These are phyloP conservation scores for Lagodon rhomboides DNA, from an alignment of 2,797 vertebrate species.

Conservation along the genomic window DNA sequence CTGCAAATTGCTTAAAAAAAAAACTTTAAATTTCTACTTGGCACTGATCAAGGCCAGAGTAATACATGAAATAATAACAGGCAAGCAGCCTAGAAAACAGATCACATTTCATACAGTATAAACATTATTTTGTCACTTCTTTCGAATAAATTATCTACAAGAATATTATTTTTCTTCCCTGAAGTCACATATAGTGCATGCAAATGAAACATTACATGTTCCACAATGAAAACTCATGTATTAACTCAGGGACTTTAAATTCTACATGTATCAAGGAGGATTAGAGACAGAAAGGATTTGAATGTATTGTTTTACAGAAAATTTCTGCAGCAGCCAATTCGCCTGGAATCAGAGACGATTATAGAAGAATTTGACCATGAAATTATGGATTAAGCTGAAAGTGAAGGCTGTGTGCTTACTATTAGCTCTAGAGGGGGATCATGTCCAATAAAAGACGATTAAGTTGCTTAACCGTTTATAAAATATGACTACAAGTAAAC, in stretches of 20 bases:
- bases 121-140: constrained; percentile 14
- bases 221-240: constrained; percentile 14
- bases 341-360: background rate
- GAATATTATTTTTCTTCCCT: constrained; percentile 53
- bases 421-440: background rate
- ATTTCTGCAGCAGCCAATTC: constrained; percentile 16
- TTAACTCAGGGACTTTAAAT: constrained; percentile 17
- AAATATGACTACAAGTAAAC: background rate
- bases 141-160: constrained; percentile 35
- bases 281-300: background rate
- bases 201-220: constrained; percentile 50
- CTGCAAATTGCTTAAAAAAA: constrained; percentile 14
- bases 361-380: background rate
- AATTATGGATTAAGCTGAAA: constrained; percentile 16
- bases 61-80: constrained; percentile 35
- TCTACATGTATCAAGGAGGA: constrained; percentile 6
- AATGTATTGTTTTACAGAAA: constrained; percentile 8
- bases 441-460: background rate
- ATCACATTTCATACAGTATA: constrained; percentile 13
- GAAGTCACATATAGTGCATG: constrained; percentile 66
- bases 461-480: background rate
- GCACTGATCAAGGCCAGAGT: constrained; percentile 59
- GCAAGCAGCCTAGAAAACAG: constrained; percentile 30
- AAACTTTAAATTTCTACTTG: constrained; percentile 23
- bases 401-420: background rate